Conservation (phyloP, 2,888 invertebrate genomes). For the Morpho achilles region DNA sequence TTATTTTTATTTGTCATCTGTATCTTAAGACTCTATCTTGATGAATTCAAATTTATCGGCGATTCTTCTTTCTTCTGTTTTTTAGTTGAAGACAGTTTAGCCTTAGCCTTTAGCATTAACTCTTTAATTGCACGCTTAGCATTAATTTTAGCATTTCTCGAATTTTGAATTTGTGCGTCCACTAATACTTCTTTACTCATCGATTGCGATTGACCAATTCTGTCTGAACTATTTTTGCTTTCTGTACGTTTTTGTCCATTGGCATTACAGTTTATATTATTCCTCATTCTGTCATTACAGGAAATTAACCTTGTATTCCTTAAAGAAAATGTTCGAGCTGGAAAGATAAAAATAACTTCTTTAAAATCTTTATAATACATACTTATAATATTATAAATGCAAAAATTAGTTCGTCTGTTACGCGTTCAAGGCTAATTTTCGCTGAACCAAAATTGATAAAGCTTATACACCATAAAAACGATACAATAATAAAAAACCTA, state of each 20-base stretch:
- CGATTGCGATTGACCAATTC: not conserved
- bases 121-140: not conserved
- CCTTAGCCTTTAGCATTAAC: slow-evolving; percentile 5
- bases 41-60: slow-evolving; percentile 3
- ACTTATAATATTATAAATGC: too few species aligned
- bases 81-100: slow-evolving; percentile 2
- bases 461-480: too few species aligned
- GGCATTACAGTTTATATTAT: too few species aligned
- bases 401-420: too few species aligned
- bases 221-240: slow-evolving; percentile 1
- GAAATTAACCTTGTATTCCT: too few species aligned
- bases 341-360: too few species aligned
- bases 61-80: not conserved
- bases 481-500: too few species aligned
- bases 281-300: too few species aligned
- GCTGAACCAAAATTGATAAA: too few species aligned
- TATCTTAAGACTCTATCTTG: slow-evolving; percentile 11
- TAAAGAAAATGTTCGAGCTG: too few species aligned
- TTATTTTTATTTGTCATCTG: slow-evolving; percentile 8
- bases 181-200: slow-evolving; percentile 1
- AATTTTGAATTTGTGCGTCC: not conserved
- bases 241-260: not conserved
- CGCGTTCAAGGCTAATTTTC: too few species aligned
- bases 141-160: not conserved
- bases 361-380: too few species aligned